Conservation (phyloP, 2,888 invertebrate species). For the Drosophila lacicola region DNA sequence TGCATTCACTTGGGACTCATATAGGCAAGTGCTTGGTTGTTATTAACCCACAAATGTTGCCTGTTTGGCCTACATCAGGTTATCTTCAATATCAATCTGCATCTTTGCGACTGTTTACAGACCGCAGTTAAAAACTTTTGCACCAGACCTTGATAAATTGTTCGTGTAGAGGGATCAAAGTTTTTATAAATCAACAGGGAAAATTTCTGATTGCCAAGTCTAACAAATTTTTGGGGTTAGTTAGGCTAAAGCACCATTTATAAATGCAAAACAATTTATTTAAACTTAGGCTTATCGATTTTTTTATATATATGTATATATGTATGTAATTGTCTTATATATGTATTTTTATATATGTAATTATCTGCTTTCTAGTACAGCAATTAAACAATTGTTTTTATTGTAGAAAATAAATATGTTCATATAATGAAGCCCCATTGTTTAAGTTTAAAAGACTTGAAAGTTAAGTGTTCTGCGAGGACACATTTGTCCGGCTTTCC, state of each 20-base stretch:
- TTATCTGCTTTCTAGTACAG: no score
- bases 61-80: constrained; percentile 15
- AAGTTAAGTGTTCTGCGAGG: neutral
- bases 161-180: neutral
- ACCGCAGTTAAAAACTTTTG: constrained; percentile 6
- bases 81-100: constrained; percentile 12
- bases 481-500: constrained; percentile 44
- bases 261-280: neutral
- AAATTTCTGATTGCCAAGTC: neutral
- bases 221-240: neutral
- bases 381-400: no score
- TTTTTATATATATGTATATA: no score
- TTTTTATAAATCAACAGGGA: neutral
- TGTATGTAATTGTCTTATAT: no score
- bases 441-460: constrained; percentile 5
- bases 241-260: no score
- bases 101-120: constrained; percentile 5
- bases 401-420: no score
- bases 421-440: neutral
- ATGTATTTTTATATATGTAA: no score
- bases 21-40: neutral
- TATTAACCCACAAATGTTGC: neutral
- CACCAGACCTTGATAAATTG: neutral
- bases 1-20: neutral
- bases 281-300: neutral